Percentiles rank a stretch among this genome's conserved stretches.
Evolutionary conservation across 2,888 invertebrate species (phyloP).

Genomic region (Drosophila anceps): DNA sequence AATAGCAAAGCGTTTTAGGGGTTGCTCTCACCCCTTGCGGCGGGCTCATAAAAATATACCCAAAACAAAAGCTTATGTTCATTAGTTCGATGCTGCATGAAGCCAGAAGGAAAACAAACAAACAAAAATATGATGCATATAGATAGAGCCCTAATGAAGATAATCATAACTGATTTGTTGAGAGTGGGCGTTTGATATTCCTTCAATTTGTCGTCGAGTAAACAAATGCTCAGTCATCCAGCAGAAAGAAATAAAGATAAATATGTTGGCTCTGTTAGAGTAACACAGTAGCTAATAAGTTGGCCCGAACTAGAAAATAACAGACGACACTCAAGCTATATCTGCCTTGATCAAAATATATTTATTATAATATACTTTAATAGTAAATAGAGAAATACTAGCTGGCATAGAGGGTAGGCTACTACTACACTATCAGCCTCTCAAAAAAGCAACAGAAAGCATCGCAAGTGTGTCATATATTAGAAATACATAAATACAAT

Average conservation of each 20-base stretch:
- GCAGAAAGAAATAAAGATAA: too few relatives aligned
- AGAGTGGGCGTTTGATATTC: neutral
- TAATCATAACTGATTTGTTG: neutral
- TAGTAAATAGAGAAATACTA: neutral
- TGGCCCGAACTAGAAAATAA: too few relatives aligned
- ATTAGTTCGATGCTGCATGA: neutral
- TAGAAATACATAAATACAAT: neutral
- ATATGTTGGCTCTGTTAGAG: too few relatives aligned
- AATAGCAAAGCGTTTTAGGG: slow-evolving; percentile 1
- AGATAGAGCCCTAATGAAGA: neutral
- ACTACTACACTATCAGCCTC: neutral
- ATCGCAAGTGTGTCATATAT: neutral
- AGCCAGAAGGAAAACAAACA: neutral
- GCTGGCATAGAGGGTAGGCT: neutral
- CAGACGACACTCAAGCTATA: too few relatives aligned
- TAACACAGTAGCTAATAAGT: too few relatives aligned
- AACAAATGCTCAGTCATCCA: too few relatives aligned
- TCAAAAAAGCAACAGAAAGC: neutral
- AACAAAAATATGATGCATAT: neutral
- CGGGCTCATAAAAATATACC: neutral
- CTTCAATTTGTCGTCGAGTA: neutral
- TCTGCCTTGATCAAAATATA: too few relatives aligned
- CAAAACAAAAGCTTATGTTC: neutral
- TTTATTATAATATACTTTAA: too few relatives aligned
- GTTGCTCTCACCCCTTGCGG: neutral